Percentiles rank a stretch among this genome's conserved stretches.
These are phyloP conservation scores for Macaria notata DNA, from an alignment of 2,888 invertebrate species.

Conservation along the genomic window DNA sequence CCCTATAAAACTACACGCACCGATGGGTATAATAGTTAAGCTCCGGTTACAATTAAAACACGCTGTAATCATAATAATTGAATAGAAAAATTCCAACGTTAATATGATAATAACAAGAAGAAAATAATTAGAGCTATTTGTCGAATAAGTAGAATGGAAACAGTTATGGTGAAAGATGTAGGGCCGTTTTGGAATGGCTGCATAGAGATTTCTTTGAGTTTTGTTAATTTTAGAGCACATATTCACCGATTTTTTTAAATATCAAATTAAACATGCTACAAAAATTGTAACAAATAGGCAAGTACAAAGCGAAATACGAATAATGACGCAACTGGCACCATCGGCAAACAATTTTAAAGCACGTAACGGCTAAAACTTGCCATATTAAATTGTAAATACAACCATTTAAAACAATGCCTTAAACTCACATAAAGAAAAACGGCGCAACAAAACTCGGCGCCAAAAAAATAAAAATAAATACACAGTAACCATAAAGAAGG, in stretches of 20 bases:
- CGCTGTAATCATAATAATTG: conserved; percentile 24
- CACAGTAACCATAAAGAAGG: conserved; percentile 40
- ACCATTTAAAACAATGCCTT: not conserved
- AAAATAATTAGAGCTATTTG: conserved; percentile 8
- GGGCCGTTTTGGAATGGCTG: no score
- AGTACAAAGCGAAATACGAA: no score
- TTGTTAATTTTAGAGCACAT: no score
- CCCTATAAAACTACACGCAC: conserved; percentile 15
- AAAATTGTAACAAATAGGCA: no score
- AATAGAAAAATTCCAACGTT: conserved; percentile 18
- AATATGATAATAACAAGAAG: conserved; percentile 3
- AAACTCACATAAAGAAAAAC: not conserved
- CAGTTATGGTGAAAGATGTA: not conserved
- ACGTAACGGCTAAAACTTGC: not conserved
- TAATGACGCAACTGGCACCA: no score
- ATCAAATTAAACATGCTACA: no score
- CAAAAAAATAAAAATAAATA: conserved; percentile 36
- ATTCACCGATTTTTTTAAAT: no score
- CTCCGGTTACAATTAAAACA: conserved; percentile 23
- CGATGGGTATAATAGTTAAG: conserved; percentile 20
- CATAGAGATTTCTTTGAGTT: no score
- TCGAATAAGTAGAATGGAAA: not conserved
- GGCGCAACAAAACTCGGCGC: conserved; percentile 17
- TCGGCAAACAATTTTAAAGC: no score
- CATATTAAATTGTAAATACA: not conserved